Base-by-base conservation (phyloP, 2,113 vertebrate species). In the Verasper variegatus region DNA sequence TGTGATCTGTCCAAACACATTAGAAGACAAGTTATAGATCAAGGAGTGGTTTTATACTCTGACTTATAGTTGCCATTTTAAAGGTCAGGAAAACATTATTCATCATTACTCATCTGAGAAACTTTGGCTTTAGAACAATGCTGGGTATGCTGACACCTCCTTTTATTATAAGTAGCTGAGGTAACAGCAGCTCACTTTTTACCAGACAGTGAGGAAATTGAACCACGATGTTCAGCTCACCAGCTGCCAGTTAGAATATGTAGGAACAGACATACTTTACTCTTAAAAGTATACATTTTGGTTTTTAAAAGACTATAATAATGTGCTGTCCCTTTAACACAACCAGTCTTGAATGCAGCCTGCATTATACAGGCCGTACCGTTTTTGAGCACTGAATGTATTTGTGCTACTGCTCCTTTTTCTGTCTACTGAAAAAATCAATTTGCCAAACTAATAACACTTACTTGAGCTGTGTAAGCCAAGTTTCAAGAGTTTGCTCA, bases 401-500 rank as follows among this genome's bases (percentile, higher is more conserved):
- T 35, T 23, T 21, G 56, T 20, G 11, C 10, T 23, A 11, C 63
- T 17, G 4, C 14, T 54, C 18, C 8, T 1, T n/a, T 59, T 52
- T 63, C 21, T 26, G 18, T 57, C 20, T 10, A 14, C 45, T 20
- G 24, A n/a, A 26, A 20, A 71, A 57, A 77, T 63, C 59, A 56
- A 23, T 68, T 31, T 20, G 13, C 14, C 52, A 49, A 35, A 51
- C 3, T 63, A 56, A 24, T 70, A 20, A 56, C 69, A 70, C 20
- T 62, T 5, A 35, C 14, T 51, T 64, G 60, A 71, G 27, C 12
- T 77, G 63, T 27, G 17, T 59, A 58, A 74, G 40, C 35, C 61
- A 54, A 15, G 35, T 77, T 23, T 62, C 26, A 68, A 54, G n/a
- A 68, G 56, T 57, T 59, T 65, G 71, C 61, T 35, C 57, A 76